These are phyloP conservation scores for Datnioides undecimradiatus DNA, from an alignment of 2,113 vertebrate genomes.

Conservation along the genomic window DNA sequence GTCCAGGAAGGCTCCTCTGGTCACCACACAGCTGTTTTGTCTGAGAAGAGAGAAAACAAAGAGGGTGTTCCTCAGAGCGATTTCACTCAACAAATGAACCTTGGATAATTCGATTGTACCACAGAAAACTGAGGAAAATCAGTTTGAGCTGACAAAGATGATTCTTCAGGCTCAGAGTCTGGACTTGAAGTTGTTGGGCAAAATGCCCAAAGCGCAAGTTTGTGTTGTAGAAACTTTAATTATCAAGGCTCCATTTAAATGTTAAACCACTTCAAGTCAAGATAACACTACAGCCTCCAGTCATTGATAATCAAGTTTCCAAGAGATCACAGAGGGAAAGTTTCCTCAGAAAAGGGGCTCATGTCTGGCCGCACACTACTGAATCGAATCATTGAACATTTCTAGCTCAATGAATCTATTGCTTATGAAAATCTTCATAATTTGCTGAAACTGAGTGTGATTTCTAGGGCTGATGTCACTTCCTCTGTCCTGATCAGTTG, in stretches of 20 bases:
- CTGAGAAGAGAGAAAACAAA: constrained; percentile 69
- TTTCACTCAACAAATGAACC: neutral
- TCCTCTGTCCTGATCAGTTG: neutral
- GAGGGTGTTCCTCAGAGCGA: neutral
- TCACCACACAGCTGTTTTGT: constrained; percentile 91
- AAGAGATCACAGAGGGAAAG: constrained; percentile 34
- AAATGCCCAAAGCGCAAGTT: constrained; percentile 1
- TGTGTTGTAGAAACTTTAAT: neutral
- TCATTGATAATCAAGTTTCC: constrained; percentile 36
- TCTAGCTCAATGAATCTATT: constrained; percentile 6
- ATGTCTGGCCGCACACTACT: constrained; percentile 39
- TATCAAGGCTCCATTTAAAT: constrained; percentile 1
- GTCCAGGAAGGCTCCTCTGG: constrained; percentile 91
- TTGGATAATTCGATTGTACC: neutral
- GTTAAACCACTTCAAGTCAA: neutral
- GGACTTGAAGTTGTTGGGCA: neutral
- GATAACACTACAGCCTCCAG: constrained; percentile 32
- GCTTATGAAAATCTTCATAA: neutral
- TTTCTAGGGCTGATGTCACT: neutral
- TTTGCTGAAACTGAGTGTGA: neutral
- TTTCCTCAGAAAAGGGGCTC: constrained; percentile 27
- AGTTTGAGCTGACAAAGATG: neutral
- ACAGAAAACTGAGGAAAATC: constrained; percentile 7
- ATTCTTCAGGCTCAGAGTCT: neutral
- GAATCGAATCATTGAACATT: constrained; percentile 17